Percentiles rank a stretch among this genome's conserved stretches.
Conservation (phyloP, 2,113 vertebrate species). For the Corydoras maculifer region DNA sequence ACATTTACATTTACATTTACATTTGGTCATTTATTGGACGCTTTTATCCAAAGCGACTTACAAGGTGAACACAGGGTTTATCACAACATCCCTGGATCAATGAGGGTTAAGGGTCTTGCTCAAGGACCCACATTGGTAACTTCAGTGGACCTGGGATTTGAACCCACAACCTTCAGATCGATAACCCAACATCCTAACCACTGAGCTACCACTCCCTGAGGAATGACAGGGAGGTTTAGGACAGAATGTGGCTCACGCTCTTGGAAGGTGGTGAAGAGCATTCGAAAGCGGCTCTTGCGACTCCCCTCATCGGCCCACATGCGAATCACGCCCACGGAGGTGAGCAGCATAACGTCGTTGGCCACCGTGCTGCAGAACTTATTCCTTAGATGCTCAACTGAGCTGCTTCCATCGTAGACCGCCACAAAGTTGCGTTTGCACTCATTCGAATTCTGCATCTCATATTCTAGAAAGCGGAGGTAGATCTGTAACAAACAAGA, state of each 20-base stretch:
- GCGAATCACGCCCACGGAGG: slow-evolving; percentile 85
- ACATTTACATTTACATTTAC: too few relatives aligned
- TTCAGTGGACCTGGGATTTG: too few relatives aligned
- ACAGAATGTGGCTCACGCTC: slow-evolving; percentile 74
- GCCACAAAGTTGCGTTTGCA: slow-evolving; percentile 97
- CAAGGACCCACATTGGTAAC: too few relatives aligned
- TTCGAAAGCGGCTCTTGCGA: slow-evolving; percentile 86
- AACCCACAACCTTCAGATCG: too few relatives aligned
- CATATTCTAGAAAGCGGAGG: slow-evolving; percentile 92
- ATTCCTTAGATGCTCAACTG: slow-evolving; percentile 89
- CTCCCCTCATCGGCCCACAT: slow-evolving; percentile 97
- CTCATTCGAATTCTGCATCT: slow-evolving; percentile 98
- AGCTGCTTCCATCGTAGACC: slow-evolving; percentile 92
- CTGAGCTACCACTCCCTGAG: not conserved
- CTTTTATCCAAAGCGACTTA: too few relatives aligned
- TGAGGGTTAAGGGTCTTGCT: too few relatives aligned
- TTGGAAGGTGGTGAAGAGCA: slow-evolving; percentile 96
- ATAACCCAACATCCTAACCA: too few relatives aligned
- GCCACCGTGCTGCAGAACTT: slow-evolving; percentile 98
- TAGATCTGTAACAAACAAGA: slow-evolving; percentile 74
- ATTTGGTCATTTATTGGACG: too few relatives aligned
- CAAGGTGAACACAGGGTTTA: too few relatives aligned
- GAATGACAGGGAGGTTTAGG: not conserved
- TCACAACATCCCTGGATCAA: too few relatives aligned
- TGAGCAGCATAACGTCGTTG: slow-evolving; percentile 88